Base-by-base conservation (phyloP, 1,140 invertebrate genomes). In the Aphidius gifuensis region DNA sequence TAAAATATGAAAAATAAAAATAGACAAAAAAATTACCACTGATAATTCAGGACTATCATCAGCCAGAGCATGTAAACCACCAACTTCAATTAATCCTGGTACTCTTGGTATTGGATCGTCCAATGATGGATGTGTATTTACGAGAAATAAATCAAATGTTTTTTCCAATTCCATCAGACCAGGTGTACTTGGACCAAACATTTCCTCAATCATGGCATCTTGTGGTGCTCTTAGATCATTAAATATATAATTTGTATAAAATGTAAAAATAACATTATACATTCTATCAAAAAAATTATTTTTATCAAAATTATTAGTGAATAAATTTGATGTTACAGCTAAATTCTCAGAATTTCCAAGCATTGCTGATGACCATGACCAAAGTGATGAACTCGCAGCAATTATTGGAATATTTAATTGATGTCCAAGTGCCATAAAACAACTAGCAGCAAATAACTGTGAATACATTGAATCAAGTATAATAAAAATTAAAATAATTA, bases 261-360 rank as follows among this genome's bases (percentile, higher is more conserved):
- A 4, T 1, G 70, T 64, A 11, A 61, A 1, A 3, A 76, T 0
- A 0, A 67, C 65, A 64, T 90, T 90, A 0, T 76, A 68, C 9
- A 85, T 68, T 58, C 88, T 76, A 65, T 88, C 78, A 71, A 78
- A 83, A 47, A 89, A 83, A 23, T 69, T 83, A 84, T 88, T 85
- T 6, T 75, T 67, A 55, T 85, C 77, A 0, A 80, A 32, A 32
- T 32, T 74, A 1, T 76, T 69, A 11, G 85, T 69, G 67, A 88
- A 79, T 53, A 83, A 85, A 23, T 83, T 83, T 0, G 88, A 84
- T 40, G 86, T 80, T 64, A 85, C 83, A 0, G 86, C 82, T 0
- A 85, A 75, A 23, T 83, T 85, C 32, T 87, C 83, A 0, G 87
- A 85, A 69, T 87, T 87, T 1, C 81, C 86, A 38, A 88, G 76